Evolutionary conservation across 2,888 invertebrate genomes (phyloP), one percentile per base, ranked within the genome.

Genomic region (Tortrix viridana): DNA sequence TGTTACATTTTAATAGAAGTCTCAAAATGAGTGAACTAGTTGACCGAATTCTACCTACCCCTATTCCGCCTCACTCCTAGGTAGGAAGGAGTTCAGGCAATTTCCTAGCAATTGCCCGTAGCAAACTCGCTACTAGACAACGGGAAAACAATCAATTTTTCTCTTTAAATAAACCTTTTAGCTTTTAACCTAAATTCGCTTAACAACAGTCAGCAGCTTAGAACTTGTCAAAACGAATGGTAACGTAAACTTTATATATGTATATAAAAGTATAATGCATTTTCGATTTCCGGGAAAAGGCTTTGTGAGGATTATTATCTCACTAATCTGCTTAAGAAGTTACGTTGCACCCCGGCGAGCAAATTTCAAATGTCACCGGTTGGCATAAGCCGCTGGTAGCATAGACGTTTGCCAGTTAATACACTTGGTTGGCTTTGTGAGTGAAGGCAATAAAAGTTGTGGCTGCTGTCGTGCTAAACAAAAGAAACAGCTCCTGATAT

Each of bases 251-350:
- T 41, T 37, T 9, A 19, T 5, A 50, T 50, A 3, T n/a, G 6
- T 3, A 14, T 38, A 22, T 50, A 20, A 50, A 37, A 37, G 22
- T 41, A 6, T 52, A 50, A 56, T 56, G 50, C 26, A 43, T 62
- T 62, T 41, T 53, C 23, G 14, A 57, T 57, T 52, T 57, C 57
- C 20, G 22, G 47, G 41, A 57, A 53, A 58, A 57, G 47, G 58
- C 48, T 63, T 53, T 58, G 20, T 41, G 47, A 14, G 58, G 57
- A 58, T 63, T 63, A 63, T 48, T 48, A 64, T 52, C 65, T 57
- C 48, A 65, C 53, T 69, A 72, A 72, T 72, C 72, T 60, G 57
- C 65, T 70, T 70, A 67, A 63, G 67, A 68, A 65, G 65, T 67
- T 41, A 56, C 55, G 48, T 53, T 67, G 58, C 56, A 53, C 43